phyloP scores from a whole-genome alignment of 2,113 vertebrate species.

The Eptesicus fuscus region DNA sequence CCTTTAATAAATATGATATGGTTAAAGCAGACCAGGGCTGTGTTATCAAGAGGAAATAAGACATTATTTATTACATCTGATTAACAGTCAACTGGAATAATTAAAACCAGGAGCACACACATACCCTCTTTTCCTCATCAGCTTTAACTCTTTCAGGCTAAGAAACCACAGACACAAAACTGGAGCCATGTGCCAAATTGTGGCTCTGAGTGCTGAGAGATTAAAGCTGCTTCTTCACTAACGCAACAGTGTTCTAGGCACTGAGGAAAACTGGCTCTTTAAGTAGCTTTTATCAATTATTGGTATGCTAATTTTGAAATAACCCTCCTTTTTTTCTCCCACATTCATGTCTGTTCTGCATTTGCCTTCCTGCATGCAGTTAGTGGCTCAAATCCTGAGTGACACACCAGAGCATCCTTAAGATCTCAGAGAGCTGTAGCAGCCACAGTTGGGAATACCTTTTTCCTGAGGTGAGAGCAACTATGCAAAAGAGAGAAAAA shows the following conservation, averaged over 20 bases:
- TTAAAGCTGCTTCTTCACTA: background rate
- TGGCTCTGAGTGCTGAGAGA: background rate
- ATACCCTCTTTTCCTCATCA: background rate
- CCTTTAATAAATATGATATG: background rate
- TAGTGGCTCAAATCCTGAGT: background rate
- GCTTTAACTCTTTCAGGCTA: background rate
- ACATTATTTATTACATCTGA: conserved; percentile 4
- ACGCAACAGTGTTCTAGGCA: background rate
- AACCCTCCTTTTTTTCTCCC: background rate
- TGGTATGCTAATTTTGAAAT: background rate
- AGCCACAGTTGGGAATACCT: background rate
- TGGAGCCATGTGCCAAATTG: rapidly evolving
- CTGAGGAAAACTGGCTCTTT: background rate
- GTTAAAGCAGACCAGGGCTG: background rate
- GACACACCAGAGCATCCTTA: background rate
- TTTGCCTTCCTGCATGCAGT: background rate
- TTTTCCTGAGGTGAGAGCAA: background rate
- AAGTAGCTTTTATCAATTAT: background rate
- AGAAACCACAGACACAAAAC: background rate
- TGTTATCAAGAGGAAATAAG: background rate
- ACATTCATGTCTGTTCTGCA: background rate
- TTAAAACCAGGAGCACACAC: background rate
- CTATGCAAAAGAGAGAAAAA: background rate
- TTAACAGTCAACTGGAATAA: background rate
- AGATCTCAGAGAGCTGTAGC: background rate